Percentiles rank a stretch among this genome's conserved stretches.
phyloP scores from a whole-genome alignment of 2,888 invertebrate genomes.

The Acleris cristana region DNA sequence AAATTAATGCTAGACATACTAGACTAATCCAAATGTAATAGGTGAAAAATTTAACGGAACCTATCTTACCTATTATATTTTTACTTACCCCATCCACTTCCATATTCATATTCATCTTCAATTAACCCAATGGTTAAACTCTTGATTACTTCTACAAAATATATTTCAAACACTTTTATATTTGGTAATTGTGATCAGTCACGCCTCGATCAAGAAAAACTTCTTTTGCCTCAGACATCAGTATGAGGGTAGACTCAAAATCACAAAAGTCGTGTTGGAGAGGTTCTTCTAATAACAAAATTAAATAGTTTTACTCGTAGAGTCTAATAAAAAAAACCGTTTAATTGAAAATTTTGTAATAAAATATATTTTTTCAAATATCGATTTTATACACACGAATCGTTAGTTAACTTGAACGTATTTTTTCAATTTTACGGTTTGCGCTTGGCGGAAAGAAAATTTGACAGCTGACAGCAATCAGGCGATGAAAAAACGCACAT shows the following conservation, averaged over 20 bases:
- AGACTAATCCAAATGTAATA: no score
- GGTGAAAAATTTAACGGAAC: no score
- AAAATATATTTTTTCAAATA: no score
- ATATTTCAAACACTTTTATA: conserved; percentile 40
- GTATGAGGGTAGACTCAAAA: conserved; percentile 1
- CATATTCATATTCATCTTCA: conserved; percentile 40
- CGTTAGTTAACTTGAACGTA: conserved; percentile 1
- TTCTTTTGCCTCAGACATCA: no score
- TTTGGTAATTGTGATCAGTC: neutral
- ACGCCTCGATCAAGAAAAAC: neutral
- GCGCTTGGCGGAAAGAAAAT: conserved; percentile 27
- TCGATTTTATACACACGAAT: no score
- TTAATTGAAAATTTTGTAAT: no score
- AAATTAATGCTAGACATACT: no score
- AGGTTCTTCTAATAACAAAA: no score
- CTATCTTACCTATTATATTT: conserved; percentile 22
- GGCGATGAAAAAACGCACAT: conserved; percentile 34
- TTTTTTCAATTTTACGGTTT: neutral
- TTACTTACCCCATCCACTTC: conserved; percentile 45
- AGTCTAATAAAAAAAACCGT: no score
- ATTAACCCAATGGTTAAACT: conserved; percentile 35
- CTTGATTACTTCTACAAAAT: conserved; percentile 25
- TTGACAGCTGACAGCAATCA: conserved; percentile 32
- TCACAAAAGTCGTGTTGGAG: no score
- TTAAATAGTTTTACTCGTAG: no score